A percentile compares a stretch with the other conserved stretches of the same genome.
These are phyloP conservation scores for Azorinus chamasolen DNA, from an alignment of 2,888 invertebrate species.

Conservation along the genomic window DNA sequence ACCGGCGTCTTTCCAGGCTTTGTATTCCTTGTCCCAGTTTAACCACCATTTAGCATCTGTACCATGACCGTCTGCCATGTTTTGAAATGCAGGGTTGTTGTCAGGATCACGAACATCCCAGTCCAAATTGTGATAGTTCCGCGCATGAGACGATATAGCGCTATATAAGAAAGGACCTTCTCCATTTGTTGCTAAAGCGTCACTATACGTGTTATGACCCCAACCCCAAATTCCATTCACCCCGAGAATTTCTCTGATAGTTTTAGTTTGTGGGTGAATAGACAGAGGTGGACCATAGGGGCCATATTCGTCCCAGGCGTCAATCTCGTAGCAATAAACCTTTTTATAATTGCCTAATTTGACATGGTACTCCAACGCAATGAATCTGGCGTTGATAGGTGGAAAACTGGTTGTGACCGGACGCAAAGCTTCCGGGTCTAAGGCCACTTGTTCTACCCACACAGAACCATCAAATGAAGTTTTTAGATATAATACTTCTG, in stretches of 20 bases:
- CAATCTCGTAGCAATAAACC: slow-evolving; percentile 71
- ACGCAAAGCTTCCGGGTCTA: slow-evolving; percentile 66
- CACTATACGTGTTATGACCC: slow-evolving; percentile 68
- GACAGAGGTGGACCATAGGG: slow-evolving; percentile 58
- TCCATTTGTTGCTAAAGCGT: slow-evolving; percentile 18
- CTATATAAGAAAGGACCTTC: slow-evolving; percentile 71
- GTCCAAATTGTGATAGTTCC: slow-evolving; percentile 75
- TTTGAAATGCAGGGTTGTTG: slow-evolving; percentile 60
- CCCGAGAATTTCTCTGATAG: slow-evolving; percentile 66
- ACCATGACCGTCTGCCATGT: slow-evolving; percentile 70
- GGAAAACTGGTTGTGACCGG: slow-evolving; percentile 58
- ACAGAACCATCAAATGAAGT: slow-evolving; percentile 56
- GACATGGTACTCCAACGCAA: slow-evolving; percentile 59
- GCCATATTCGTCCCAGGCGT: slow-evolving; percentile 67
- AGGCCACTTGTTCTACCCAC: slow-evolving; percentile 43
- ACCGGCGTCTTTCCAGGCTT: slow-evolving; percentile 65
- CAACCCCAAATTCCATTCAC: slow-evolving; percentile 80
- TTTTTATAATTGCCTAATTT: slow-evolving; percentile 54
- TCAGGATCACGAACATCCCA: slow-evolving; percentile 76
- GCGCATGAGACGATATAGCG: slow-evolving; percentile 68
- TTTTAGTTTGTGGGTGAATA: slow-evolving; percentile 54
- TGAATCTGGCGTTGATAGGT: slow-evolving; percentile 38
- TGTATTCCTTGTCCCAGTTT: slow-evolving; percentile 77
- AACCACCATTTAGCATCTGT: slow-evolving; percentile 73
- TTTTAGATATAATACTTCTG: slow-evolving; percentile 41